phyloP scores from a whole-genome alignment of 2,113 vertebrate species.

The Chascanopsetta lugubris region DNA sequence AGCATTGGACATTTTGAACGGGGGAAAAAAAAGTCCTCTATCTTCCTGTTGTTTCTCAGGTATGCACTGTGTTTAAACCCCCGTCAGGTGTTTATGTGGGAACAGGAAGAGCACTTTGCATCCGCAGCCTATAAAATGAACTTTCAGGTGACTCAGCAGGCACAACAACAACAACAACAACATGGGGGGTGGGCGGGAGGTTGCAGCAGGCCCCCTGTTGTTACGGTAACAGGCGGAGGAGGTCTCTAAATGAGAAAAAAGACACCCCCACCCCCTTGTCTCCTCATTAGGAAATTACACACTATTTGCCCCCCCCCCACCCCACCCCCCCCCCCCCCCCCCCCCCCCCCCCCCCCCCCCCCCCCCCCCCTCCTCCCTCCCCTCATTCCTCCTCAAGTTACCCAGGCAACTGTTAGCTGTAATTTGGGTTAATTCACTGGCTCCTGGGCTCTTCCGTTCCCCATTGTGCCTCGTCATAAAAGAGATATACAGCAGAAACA shows the following conservation, averaged over 20 bases:
- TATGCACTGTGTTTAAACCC: too few species aligned
- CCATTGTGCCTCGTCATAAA: constrained; percentile 70
- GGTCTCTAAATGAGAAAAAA: constrained; percentile 58
- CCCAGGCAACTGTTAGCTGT: constrained; percentile 64
- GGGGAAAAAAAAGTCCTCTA: too few species aligned
- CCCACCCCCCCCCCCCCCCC: too few species aligned
- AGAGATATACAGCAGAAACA: constrained; percentile 65
- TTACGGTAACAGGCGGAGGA: constrained; percentile 55
- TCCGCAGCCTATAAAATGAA: constrained; percentile 12
- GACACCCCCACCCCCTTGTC: constrained; percentile 39
- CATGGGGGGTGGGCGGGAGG: constrained; percentile 18
- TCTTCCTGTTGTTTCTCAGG: too few species aligned
- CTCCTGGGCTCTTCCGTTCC: constrained; percentile 67
- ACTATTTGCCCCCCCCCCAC: constrained; percentile 61
- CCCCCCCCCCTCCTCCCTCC: too few species aligned
- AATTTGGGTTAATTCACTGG: constrained; percentile 72
- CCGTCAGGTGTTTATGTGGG: neutral
- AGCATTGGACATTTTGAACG: too few species aligned
- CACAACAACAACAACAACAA: constrained; percentile 27
- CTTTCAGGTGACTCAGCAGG: constrained; percentile 55
- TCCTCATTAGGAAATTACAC: constrained; percentile 75
- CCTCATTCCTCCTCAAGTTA: constrained; percentile 70
- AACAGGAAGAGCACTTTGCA: neutral
- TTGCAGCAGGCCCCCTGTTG: constrained; percentile 39
- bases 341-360: too few species aligned